Evolutionary conservation across 2,888 invertebrate genomes (phyloP), one percentile per base, ranked within the genome.

Genomic region (Copidosoma aretas): DNA sequence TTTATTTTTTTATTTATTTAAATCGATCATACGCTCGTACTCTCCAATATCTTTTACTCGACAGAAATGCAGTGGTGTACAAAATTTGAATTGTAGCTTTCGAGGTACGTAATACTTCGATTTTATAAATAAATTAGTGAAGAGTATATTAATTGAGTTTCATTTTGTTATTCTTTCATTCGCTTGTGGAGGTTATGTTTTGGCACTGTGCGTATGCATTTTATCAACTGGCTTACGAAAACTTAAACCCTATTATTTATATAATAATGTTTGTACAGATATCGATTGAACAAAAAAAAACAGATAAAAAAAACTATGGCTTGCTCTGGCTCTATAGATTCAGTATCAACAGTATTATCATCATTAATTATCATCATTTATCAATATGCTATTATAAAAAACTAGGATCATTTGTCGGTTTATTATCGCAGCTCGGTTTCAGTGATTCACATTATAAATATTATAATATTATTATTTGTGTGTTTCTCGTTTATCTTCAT

Each of bases 381-480:
- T 68, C 62, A 68, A 63, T 64, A 68, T 65, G 65, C 63, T 68
- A 70, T 69, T 69, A 71, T 71, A 71, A 71, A 71, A 71, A 71
- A 71, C 71, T 71, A 71, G 69, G 72, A 72, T 72, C 67, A 54
- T 64, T 71, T 63, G 56, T 66, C 68, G 64, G 68, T 70, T 62
- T 58, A 32, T 64, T 69, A 70, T 72, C 72, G 72, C 72, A 72
- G 72, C 69, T 71, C 65, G 67, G 72, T 72, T 70, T 64, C 65
- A 67, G 65, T 61, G 32, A 32, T 32, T 32, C 32, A 32, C 32
- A 32, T 32, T 32, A 32, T 32, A 5, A 32, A 60, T 71, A 14
- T 49, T 71, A 21, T 61, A 12, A 62, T 60, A 71, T 68, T 70
- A 49, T 49, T 32, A 60, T 54, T 69, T 61, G 65, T 46, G 70